phyloP scores from a whole-genome alignment of 2,113 vertebrate genomes.

The Microtus montanus region DNA sequence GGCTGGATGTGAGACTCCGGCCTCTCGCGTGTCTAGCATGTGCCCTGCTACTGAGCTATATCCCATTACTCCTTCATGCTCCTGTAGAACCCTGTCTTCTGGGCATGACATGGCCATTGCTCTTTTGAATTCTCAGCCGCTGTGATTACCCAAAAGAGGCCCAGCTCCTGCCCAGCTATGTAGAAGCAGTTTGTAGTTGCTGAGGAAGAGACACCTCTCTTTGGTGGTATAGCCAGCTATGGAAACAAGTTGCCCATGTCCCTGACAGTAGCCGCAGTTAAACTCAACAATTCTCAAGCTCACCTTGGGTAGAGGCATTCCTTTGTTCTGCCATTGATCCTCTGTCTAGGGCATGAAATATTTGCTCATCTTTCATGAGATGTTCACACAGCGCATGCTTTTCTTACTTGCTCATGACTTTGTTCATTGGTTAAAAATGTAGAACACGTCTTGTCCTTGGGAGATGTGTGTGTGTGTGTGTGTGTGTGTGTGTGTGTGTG shows the following conservation, averaged over 20 bases:
- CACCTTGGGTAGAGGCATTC: neutral
- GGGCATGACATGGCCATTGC: neutral
- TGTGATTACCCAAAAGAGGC: neutral
- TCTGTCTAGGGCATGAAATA: neutral
- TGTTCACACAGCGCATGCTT: neutral
- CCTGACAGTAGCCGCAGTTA: neutral
- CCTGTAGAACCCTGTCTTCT: neutral
- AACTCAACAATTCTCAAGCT: neutral
- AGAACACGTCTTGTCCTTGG: neutral
- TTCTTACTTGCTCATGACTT: neutral
- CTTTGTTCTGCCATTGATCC: neutral
- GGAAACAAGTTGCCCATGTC: neutral
- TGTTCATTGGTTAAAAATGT: slow-evolving; percentile 2
- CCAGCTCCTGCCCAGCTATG: neutral
- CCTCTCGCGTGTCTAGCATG: neutral
- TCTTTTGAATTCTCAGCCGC: neutral
- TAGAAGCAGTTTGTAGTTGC: neutral
- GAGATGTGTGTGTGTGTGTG: neutral
- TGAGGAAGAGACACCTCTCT: neutral
- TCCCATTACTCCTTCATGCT: neutral
- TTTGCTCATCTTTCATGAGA: no score
- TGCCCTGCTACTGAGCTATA: neutral
- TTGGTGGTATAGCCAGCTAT: no score
- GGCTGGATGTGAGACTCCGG: neutral
- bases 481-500: neutral